phyloP scores from a whole-genome alignment of 2,797 vertebrate species.

The Melopsittacus undulatus region DNA sequence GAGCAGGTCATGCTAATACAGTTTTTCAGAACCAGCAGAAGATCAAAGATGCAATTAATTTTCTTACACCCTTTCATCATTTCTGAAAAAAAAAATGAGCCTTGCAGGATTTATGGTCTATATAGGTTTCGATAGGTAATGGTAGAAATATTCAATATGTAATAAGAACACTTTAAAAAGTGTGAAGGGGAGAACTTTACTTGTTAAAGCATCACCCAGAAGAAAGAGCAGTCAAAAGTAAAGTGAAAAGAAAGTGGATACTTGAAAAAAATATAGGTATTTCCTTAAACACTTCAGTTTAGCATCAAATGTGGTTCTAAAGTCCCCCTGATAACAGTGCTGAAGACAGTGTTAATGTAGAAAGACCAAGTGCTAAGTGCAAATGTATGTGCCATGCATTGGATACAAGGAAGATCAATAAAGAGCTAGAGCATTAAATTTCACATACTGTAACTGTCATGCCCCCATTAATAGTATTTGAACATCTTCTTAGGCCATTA shows the following conservation, averaged over 20 bases:
- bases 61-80: neutral
- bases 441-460: slow-evolving; percentile 74
- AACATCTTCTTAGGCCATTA: slow-evolving; percentile 54
- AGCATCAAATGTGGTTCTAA: neutral
- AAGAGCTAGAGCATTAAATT: slow-evolving; percentile 85
- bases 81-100: neutral
- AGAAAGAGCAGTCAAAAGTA: neutral
- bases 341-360: slow-evolving; percentile 81
- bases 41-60: neutral
- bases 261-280: neutral
- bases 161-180: neutral
- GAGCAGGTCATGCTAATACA: neutral
- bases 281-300: neutral
- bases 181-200: accelerated
- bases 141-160: neutral
- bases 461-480: slow-evolving; percentile 68
- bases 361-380: slow-evolving; percentile 73
- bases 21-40: neutral
- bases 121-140: neutral
- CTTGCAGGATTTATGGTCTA: neutral
- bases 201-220: neutral
- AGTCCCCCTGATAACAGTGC: slow-evolving; percentile 73
- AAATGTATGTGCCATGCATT: slow-evolving; percentile 45
- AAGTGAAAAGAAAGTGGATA: neutral
- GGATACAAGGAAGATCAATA: slow-evolving; percentile 79